These are phyloP conservation scores for Ecdyonurus torrentis DNA, from an alignment of 2,888 invertebrate species.

Conservation along the genomic window DNA sequence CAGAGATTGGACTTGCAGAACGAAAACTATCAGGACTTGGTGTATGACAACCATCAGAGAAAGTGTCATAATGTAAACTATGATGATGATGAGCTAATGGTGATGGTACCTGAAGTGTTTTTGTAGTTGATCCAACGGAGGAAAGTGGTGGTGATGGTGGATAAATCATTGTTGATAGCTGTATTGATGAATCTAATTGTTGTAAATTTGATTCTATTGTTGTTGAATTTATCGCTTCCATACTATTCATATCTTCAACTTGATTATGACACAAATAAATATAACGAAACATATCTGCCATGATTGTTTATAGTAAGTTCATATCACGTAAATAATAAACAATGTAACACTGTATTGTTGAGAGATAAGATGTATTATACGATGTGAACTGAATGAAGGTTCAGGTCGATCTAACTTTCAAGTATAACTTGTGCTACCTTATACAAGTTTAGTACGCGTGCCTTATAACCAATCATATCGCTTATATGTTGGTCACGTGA, in stretches of 20 bases:
- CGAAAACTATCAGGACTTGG: constrained; percentile 35
- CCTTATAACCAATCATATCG: background rate
- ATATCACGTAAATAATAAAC: background rate
- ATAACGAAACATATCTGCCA: constrained; percentile 13
- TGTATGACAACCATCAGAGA: constrained; percentile 25
- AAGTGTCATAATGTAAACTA: constrained; percentile 10
- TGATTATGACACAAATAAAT: constrained; percentile 12
- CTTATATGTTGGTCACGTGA: background rate
- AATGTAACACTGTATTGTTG: background rate
- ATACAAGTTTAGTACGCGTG: background rate
- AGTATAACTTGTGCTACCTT: background rate
- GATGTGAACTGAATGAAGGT: background rate
- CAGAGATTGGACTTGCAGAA: constrained; percentile 26
- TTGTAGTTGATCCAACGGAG: constrained; percentile 4
- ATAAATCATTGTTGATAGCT: background rate
- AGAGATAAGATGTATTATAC: background rate
- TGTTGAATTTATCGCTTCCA: background rate
- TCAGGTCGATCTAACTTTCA: background rate
- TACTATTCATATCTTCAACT: constrained; percentile 3
- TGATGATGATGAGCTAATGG: constrained; percentile 1
- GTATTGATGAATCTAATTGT: background rate
- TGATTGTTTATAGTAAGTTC: background rate
- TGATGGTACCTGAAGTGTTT: constrained; percentile 5
- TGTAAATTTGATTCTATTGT: background rate
- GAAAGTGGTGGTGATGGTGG: constrained; percentile 7